Base-by-base conservation (phyloP, 2,797 vertebrate genomes). In the Poecilia velifera region DNA sequence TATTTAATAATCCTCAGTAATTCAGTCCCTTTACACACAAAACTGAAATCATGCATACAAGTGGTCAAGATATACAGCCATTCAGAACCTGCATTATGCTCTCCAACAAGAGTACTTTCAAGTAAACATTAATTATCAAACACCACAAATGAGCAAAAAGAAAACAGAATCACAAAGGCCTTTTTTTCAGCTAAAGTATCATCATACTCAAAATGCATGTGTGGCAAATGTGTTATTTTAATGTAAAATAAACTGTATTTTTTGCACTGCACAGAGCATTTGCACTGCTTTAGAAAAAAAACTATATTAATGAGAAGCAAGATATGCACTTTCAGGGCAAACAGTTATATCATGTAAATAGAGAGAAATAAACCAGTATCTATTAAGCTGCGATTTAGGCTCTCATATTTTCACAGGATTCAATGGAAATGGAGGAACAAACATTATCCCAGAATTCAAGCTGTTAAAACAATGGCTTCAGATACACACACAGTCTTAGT, bases 11-110 rank as follows among this genome's bases (percentile, higher is more conserved):
- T 47, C 46, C 51, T 74, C 72, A 70, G 43, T 1, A 22, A 78
- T 62, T 20, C 3, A 62, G 34, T 34, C 64, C 18, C 75, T 13
- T 77, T 39, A 70, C 39, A 8, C 41, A 53, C 9, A 39, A 31
- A 53, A 70, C 46, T 77, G 46, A 3, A 86, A 74, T 72, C 43
- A 76, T 79, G 74, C 45, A 71, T 22, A 57, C 13, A 10, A 68
- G 53, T 43, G 4, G 41, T 64, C 41, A 51, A 49, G 41, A 10
- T 28, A 22, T 41, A 36, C 46, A 51, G 62, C 28, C 13, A 34
- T 8, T 72, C 39, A 13, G 20, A 22, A 46, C 1, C 5, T 78
- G 28, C 2, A 72, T 57, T 25, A 45, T 34, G n/a, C n/a, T 62
- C 25, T 4, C 25, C 43, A 72, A 22, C 68, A 43, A 28, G 16